Evolutionary conservation across 2,797 vertebrate species (phyloP).

Genomic region (Anguilla obscura): DNA sequence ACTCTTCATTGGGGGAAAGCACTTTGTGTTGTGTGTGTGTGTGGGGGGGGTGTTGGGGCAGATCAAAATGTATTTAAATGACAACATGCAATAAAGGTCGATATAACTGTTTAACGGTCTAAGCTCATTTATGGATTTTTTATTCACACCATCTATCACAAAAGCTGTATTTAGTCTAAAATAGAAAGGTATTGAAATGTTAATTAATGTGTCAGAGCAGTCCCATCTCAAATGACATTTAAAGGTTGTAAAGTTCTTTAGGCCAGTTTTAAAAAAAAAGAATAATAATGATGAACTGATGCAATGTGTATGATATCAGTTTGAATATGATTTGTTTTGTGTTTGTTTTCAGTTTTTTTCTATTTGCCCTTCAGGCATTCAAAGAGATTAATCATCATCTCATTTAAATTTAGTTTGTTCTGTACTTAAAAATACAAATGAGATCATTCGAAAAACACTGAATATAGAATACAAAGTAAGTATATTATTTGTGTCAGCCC

Average conservation of each 20-base stretch:
- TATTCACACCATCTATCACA: background rate
- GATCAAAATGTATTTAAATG: background rate
- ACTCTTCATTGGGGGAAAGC: constrained; percentile 16
- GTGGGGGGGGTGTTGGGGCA: background rate
- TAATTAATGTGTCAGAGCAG: constrained; percentile 1
- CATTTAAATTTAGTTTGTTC: background rate
- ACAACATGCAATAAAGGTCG: background rate
- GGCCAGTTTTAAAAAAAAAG: background rate
- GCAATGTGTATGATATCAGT: background rate
- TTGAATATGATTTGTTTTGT: background rate
- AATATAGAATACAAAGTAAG: background rate
- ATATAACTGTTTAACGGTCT: background rate
- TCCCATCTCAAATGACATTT: constrained; percentile 16
- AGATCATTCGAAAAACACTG: too few relatives aligned
- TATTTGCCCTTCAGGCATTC: background rate
- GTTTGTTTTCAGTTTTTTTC: background rate
- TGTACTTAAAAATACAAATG: background rate
- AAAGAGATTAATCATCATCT: background rate
- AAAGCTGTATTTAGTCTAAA: background rate
- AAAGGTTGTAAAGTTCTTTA: background rate
- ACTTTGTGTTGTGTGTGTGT: background rate
- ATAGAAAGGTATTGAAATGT: constrained; percentile 7
- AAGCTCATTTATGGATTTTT: background rate
- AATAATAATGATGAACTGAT: constrained; percentile 3
- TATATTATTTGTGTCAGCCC: background rate